A percentile compares a stretch with the other conserved stretches of the same genome.
Evolutionary conservation across 2,888 invertebrate species (phyloP).

Genomic region (Leucophora obtusa): DNA sequence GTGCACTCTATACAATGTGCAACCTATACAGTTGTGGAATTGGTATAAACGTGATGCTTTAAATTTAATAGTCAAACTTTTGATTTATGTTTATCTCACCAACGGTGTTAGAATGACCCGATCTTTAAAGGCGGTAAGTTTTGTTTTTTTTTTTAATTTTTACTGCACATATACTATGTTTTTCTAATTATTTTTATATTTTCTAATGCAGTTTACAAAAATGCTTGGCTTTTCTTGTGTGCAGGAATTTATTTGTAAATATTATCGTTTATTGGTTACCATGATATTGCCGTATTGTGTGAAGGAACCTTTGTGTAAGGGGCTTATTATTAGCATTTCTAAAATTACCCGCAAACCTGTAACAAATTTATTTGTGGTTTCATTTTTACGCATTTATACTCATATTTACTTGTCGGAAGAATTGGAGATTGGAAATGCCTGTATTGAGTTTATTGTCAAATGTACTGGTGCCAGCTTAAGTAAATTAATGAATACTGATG

Average conservation of each 20-base stretch:
- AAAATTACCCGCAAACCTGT: conserved; percentile 73
- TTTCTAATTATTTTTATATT: not conserved
- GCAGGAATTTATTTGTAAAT: conserved; percentile 84
- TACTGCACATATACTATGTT: no score
- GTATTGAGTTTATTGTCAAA: conserved; percentile 82
- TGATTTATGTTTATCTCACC: conserved; percentile 71
- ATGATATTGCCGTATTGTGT: conserved; percentile 82
- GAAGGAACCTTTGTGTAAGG: conserved; percentile 78
- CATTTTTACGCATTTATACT: conserved; percentile 86
- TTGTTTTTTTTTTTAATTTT: conserved; percentile 3
- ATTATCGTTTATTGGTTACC: conserved; percentile 85
- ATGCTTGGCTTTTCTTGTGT: conserved; percentile 85
- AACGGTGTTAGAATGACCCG: conserved; percentile 73
- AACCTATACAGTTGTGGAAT: conserved; percentile 75
- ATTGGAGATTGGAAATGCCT: conserved; percentile 81
- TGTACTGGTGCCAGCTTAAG: conserved; percentile 81
- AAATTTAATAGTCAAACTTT: conserved; percentile 72
- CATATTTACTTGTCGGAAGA: conserved; percentile 84
- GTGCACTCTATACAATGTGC: conserved; percentile 72
- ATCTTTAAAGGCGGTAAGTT: conserved; percentile 72
- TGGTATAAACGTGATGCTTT: conserved; percentile 77
- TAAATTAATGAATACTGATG: conserved; percentile 82
- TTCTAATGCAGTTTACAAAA: conserved; percentile 79
- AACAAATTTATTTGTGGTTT: conserved; percentile 82
- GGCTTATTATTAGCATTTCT: conserved; percentile 80